Conservation (phyloP, 2,888 invertebrate species). For the Graphium colonna region DNA sequence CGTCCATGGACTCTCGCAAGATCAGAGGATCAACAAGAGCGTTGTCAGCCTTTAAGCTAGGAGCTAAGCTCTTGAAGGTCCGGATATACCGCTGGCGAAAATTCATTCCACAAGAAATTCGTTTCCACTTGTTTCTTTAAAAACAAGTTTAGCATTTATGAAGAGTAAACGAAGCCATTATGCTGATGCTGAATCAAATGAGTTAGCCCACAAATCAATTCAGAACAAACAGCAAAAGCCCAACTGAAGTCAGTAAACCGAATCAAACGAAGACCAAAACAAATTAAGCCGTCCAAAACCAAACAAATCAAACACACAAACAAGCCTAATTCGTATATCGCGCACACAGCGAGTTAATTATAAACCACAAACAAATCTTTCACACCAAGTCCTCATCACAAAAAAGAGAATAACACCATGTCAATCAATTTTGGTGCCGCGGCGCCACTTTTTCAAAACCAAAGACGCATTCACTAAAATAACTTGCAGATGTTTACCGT, state of each 20-base stretch:
- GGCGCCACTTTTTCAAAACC: slow-evolving; percentile 74
- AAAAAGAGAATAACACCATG: slow-evolving; percentile 53
- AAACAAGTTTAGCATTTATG: too few relatives aligned
- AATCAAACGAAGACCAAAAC: not conserved
- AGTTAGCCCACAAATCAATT: too few relatives aligned
- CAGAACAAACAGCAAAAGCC: too few relatives aligned
- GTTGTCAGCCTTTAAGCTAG: too few relatives aligned
- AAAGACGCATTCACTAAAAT: slow-evolving; percentile 76
- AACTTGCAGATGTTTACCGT: slow-evolving; percentile 72
- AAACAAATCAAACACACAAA: not conserved
- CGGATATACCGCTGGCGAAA: too few relatives aligned
- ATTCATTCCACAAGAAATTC: too few relatives aligned
- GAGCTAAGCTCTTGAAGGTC: too few relatives aligned
- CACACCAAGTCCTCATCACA: slow-evolving; percentile 26
- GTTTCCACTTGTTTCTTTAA: too few relatives aligned
- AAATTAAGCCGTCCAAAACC: not conserved
- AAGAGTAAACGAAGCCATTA: too few relatives aligned
- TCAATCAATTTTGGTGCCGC: slow-evolving; percentile 53
- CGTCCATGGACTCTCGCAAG: too few relatives aligned
- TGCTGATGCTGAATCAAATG: too few relatives aligned
- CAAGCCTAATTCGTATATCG: not conserved
- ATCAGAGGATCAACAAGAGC: too few relatives aligned
- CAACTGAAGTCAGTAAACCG: not conserved
- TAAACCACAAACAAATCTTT: slow-evolving; percentile 20
- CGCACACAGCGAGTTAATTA: slow-evolving; percentile 11